Evolutionary conservation across 1,140 invertebrate species (phyloP), one percentile per base, ranked within the genome.

Genomic region (Eciton burchellii): DNA sequence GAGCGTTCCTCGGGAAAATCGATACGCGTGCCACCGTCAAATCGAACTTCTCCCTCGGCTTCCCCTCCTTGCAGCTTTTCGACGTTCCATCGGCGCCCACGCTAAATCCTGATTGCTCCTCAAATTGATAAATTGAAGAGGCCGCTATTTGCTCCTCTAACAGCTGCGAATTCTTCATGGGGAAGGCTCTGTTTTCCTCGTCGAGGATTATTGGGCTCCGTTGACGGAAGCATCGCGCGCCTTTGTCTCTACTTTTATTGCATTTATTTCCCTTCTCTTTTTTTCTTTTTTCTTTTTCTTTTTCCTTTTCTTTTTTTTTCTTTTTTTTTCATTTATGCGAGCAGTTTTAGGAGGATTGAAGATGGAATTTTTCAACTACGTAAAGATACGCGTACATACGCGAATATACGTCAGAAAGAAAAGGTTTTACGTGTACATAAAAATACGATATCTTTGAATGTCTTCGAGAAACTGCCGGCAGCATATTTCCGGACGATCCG

Each of bases 111-210:
- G 41, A 79, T 79, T 43, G 63, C 35, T 57, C 21, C 21, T 56
- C 29, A 77, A 77, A 68, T 68, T 68, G 49, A 77, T 68, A 68
- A 77, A 68, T 41, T 21, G 21, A n/a, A n/a, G n/a, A n/a, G n/a
- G 16, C 29, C 35, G 49, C 62, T 68, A 59, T 77, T 77, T 77
- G 74, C 62, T 56, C 49, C 21, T 56, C 35, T 68, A 56, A 43
- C 62, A 14, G 14, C 16, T 21, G 74, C 12, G 41, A 79, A 21
- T 66, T 77, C 73, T 43, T 66, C 19, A 66, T 12, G 29, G 29
- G 63, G 63, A 24, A 49, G 43, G n/a, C 72, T 74, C 35, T 43
- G 43, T 41, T 49, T 26, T 49, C 29, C 24, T 49, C 26, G 43
- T 74, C 14, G 43, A 41, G 11, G 54, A 62, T 62, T 74, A 62